These are phyloP conservation scores for Apotomis betuletana DNA, from an alignment of 2,888 invertebrate species.

Conservation along the genomic window DNA sequence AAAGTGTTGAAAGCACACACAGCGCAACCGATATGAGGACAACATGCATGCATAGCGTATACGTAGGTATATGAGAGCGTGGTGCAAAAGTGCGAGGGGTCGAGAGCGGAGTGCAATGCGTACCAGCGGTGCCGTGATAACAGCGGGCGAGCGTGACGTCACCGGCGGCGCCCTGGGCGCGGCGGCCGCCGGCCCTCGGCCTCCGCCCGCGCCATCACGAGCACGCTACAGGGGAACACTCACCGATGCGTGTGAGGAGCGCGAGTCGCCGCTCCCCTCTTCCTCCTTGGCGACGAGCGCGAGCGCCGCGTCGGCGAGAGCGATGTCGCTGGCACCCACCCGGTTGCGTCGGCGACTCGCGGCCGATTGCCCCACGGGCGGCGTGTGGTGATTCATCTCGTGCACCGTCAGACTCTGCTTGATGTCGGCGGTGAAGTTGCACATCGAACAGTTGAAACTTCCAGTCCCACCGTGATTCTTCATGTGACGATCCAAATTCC, in stretches of 20 bases:
- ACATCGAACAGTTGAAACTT: conserved; percentile 92
- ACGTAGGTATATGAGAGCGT: conserved; percentile 46
- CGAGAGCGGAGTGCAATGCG: conserved; percentile 53
- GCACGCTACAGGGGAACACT: conserved; percentile 57
- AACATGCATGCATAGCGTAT: conserved; percentile 45
- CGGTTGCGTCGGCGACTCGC: conserved; percentile 86
- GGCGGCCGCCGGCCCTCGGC: conserved; percentile 61
- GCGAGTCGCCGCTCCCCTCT: conserved; percentile 80
- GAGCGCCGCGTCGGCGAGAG: conserved; percentile 60
- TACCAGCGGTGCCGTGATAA: conserved; percentile 55
- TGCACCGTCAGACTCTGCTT: conserved; percentile 96
- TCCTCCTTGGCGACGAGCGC: conserved; percentile 73
- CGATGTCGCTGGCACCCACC: conserved; percentile 88
- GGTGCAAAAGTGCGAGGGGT: conserved; percentile 64
- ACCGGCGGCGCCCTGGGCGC: conserved; percentile 59
- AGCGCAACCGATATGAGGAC: conserved; percentile 46
- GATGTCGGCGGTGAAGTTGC: conserved; percentile 95
- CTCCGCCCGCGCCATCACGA: conserved; percentile 45
- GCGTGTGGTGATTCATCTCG: conserved; percentile 95
- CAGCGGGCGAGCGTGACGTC: conserved; percentile 70
- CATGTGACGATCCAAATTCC: conserved; percentile 97
- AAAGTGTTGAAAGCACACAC: conserved; percentile 43
- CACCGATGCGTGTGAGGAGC: conserved; percentile 75
- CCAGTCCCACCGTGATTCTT: conserved; percentile 94
- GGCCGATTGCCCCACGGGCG: conserved; percentile 88